Evolutionary conservation across 2,797 vertebrate genomes (phyloP), one percentile per base, ranked within the genome.

Genomic region (Vespertilio murinus): DNA sequence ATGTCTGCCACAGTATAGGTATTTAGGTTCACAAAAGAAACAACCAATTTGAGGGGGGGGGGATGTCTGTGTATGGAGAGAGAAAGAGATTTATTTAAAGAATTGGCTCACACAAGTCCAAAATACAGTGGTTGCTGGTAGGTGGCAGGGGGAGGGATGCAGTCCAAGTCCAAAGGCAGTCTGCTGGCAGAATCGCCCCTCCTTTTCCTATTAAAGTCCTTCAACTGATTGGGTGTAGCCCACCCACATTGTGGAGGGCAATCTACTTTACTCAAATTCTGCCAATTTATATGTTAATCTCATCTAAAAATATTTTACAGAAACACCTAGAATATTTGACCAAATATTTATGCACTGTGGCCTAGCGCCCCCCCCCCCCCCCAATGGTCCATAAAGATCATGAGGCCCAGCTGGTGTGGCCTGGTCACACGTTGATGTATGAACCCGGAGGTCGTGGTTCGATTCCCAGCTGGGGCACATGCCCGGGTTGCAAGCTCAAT

Each of bases 21-120:
- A 30, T 30, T 47, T 38, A 25, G 25, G 23, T 69, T 90, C 83
- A 73, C 47, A 28, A 38, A 45, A 84, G 69, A 90, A 80, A 82
- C 35, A n/a, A 13, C n/a, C n/a, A 45, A 25, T 52, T 11, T 6
- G 16, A 3, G 3, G 0, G 30, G 18, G 16, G 0, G 23, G 40
- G 42, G n/a, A n/a, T n/a, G n/a, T 75, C 6, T 79, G 30, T 75
- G 9, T 54, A 12, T 30, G 6, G 6, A 79, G 18, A 75, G 40
- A 22, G 65, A 20, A 18, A 38, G 67, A 23, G 67, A 13, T 42
- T 11, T 40, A 6, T 45, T 47, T 45, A 54, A 83, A n/a, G 35
- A 56, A 74, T 3, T 69, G 47, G 23, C 65, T 73, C 61, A 38
- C 17, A 18, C 2, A 4, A n/a, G 30, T 30, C 35, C 54, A 40